Conservation (phyloP, 92 coral and sea anemone species). For the Chrysogorgia sp. region DNA sequence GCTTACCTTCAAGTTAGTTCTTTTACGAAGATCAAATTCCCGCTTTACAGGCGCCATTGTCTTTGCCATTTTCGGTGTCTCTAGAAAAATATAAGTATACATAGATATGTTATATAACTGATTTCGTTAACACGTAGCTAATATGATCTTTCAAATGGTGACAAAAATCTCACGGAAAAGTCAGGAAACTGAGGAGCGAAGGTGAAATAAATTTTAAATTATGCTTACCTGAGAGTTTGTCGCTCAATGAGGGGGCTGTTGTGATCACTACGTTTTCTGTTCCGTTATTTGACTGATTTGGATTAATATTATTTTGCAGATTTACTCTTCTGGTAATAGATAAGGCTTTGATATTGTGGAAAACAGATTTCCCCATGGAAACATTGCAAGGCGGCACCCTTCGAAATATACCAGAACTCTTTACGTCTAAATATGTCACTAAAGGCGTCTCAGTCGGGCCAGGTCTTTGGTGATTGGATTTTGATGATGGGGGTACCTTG, state of each 20-base stretch:
- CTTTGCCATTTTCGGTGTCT: neutral
- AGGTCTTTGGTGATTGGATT: neutral
- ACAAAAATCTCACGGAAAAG: too few species aligned
- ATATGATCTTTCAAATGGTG: too few species aligned
- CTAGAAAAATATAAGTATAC: neutral
- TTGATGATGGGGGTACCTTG: neutral
- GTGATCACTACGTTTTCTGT: neutral
- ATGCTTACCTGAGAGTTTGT: too few species aligned
- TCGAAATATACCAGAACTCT: slow-evolving; percentile 3
- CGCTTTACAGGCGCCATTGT: neutral
- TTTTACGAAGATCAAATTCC: neutral
- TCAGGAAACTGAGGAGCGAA: too few species aligned
- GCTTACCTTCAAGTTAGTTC: slow-evolving; percentile 18
- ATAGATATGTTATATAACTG: too few species aligned
- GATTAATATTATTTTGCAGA: neutral
- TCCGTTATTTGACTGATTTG: neutral
- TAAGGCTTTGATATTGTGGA: slow-evolving; percentile 1
- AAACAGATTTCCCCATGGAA: slow-evolving; percentile 5
- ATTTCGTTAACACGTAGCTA: neutral
- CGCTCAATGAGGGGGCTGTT: too few species aligned
- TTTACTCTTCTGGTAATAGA: neutral
- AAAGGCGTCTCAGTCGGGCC: neutral
- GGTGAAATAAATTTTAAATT: too few species aligned
- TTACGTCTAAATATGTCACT: slow-evolving; percentile 1
- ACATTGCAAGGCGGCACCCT: neutral